These are phyloP conservation scores for Lethocerus indicus DNA, from an alignment of 1,140 invertebrate species.

Conservation along the genomic window DNA sequence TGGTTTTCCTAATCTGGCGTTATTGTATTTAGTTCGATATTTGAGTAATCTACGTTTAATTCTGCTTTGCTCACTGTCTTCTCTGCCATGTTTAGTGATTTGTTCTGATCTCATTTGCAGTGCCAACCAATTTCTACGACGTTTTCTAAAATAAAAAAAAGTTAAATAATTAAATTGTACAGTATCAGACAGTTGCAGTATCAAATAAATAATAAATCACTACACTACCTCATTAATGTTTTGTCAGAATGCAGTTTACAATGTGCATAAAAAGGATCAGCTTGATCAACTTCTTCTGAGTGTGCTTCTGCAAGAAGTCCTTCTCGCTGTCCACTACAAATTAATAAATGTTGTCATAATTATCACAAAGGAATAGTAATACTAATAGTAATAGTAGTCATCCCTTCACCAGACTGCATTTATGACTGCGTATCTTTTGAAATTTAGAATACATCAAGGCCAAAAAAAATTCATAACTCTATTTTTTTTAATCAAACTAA, in stretches of 20 bases:
- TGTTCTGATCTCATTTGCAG: slow-evolving; percentile 65
- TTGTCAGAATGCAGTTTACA: slow-evolving; percentile 86
- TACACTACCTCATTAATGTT: slow-evolving; percentile 38
- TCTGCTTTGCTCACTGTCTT: slow-evolving; percentile 34
- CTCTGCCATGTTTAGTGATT: slow-evolving; percentile 32
- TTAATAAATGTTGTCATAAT: not conserved
- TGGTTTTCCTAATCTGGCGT: slow-evolving; percentile 52
- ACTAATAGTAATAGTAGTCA: too few relatives aligned
- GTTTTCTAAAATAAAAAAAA: slow-evolving; percentile 22
- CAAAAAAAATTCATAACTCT: too few relatives aligned
- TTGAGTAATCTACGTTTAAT: slow-evolving; percentile 62
- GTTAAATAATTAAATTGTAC: not conserved
- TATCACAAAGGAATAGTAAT: slow-evolving; percentile 1
- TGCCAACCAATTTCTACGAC: slow-evolving; percentile 77
- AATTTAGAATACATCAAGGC: too few relatives aligned
- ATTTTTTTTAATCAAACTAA: too few relatives aligned
- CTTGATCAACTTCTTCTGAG: slow-evolving; percentile 82
- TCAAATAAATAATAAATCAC: not conserved
- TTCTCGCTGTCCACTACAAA: slow-evolving; percentile 72
- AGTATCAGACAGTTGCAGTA: not conserved
- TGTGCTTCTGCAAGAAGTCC: slow-evolving; percentile 85
- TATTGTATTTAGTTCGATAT: slow-evolving; percentile 54
- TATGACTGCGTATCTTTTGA: too few relatives aligned
- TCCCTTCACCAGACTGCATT: too few relatives aligned
- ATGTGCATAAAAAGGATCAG: slow-evolving; percentile 93